Percentiles rank a stretch among this genome's conserved stretches.
These are phyloP conservation scores for Dolichomitus sp. DNA, from an alignment of 2,888 invertebrate genomes.

Conservation along the genomic window DNA sequence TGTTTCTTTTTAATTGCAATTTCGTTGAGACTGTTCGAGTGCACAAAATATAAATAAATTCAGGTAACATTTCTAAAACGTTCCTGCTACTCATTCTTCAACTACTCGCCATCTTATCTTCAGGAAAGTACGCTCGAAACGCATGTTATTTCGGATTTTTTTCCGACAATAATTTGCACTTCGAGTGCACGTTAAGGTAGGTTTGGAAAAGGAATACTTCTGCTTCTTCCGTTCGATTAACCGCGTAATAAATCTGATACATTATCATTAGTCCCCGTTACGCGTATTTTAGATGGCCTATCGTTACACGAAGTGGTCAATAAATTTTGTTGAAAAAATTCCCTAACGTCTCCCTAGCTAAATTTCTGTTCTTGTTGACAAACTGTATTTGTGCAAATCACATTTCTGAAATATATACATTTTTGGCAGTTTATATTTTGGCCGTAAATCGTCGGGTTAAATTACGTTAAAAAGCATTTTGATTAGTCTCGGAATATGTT, in stretches of 20 bases:
- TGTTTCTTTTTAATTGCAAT: conserved; percentile 37
- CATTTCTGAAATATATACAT: too few species aligned
- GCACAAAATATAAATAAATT: conserved; percentile 38
- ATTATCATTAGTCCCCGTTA: not conserved
- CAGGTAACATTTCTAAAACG: conserved; percentile 41
- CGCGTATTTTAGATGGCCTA: not conserved
- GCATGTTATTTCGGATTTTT: not conserved
- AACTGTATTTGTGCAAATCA: too few species aligned
- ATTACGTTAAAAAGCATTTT: too few species aligned
- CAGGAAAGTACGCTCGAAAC: not conserved
- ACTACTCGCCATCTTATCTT: conserved; percentile 21
- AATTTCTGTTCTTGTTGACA: too few species aligned
- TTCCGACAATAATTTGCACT: not conserved
- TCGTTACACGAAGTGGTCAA: not conserved
- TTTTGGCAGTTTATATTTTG: too few species aligned
- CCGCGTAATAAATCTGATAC: not conserved
- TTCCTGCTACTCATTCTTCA: conserved; percentile 48
- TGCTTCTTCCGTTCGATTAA: conserved; percentile 9
- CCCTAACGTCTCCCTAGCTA: too few species aligned
- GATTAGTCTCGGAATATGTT: too few species aligned
- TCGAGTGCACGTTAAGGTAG: not conserved
- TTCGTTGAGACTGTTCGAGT: conserved; percentile 32
- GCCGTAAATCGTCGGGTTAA: too few species aligned
- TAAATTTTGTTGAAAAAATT: too few species aligned
- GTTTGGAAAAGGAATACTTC: not conserved